phyloP scores from a whole-genome alignment of 2,797 vertebrate genomes.

The Labroides dimidiatus region DNA sequence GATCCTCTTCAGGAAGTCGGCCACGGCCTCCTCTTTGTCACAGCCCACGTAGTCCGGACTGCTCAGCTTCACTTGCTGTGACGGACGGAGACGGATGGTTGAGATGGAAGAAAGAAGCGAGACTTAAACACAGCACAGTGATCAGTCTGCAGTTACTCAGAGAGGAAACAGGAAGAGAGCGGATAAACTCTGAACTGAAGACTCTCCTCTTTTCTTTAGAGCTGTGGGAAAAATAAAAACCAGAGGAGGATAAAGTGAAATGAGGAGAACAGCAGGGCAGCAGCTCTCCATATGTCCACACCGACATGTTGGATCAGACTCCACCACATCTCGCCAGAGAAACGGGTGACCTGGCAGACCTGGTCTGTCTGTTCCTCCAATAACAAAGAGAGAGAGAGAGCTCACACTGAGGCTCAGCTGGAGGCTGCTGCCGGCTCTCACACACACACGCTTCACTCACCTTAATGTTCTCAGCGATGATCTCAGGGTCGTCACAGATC shows the following conservation, averaged over 20 bases:
- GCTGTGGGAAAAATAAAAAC: too few relatives aligned
- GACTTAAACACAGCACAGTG: too few relatives aligned
- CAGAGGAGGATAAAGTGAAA: background rate
- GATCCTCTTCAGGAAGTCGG: conserved; percentile 92
- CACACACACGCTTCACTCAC: conserved; percentile 70
- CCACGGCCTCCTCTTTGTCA: conserved; percentile 88
- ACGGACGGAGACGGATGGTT: too few relatives aligned
- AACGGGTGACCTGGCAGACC: conserved; percentile 4
- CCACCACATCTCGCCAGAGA: background rate
- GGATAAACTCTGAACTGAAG: too few relatives aligned
- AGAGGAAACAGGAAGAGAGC: too few relatives aligned
- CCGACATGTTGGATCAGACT: background rate
- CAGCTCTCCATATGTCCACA: background rate
- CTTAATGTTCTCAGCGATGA: conserved; percentile 93
- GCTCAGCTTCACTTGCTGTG: conserved; percentile 94
- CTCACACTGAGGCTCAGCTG: background rate
- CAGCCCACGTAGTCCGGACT: conserved; percentile 91
- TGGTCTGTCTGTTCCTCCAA: background rate
- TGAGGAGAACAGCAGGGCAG: background rate
- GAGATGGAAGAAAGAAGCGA: too few relatives aligned
- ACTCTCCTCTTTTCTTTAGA: too few relatives aligned
- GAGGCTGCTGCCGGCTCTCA: too few relatives aligned
- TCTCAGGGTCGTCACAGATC: conserved; percentile 88
- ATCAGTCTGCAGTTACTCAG: too few relatives aligned
- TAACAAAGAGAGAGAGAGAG: background rate